Evolutionary conservation across 1,140 invertebrate genomes (phyloP).

Genomic region (Danaus plexippus): DNA sequence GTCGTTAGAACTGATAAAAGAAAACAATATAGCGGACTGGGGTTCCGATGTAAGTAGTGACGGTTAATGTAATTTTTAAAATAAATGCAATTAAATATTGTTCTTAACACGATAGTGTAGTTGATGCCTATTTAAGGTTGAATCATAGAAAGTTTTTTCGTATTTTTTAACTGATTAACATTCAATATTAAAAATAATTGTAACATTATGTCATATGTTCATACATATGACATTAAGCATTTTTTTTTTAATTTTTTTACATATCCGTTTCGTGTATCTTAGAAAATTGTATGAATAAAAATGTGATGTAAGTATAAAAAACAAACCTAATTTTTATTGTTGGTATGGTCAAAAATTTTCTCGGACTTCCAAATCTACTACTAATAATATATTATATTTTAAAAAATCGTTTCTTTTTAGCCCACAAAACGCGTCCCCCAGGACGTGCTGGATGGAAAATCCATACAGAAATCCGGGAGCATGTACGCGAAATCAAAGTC

Average conservation of each 20-base stretch:
- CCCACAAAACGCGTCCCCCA: slow-evolving; percentile 73
- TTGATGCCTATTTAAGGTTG: no score
- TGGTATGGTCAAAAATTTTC: no score
- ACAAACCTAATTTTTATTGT: no score
- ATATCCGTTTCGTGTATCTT: no score
- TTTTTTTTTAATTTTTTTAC: slow-evolving; percentile 12
- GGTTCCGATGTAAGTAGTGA: slow-evolving; percentile 80
- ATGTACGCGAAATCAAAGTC: slow-evolving; percentile 77
- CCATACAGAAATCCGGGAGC: slow-evolving; percentile 76
- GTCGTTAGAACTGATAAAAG: slow-evolving; percentile 76
- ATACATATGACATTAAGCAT: slow-evolving; percentile 14
- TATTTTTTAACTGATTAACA: no score
- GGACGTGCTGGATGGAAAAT: slow-evolving; percentile 71
- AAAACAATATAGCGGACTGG: slow-evolving; percentile 86
- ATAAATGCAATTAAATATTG: no score
- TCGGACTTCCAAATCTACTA: no score
- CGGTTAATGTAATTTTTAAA: no score
- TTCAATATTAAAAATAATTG: neutral
- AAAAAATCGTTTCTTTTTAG: slow-evolving; percentile 32
- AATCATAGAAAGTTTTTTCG: no score
- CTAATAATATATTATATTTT: slow-evolving; percentile 11
- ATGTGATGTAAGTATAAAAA: no score
- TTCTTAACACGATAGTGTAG: no score
- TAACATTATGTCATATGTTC: neutral
- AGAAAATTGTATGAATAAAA: no score